Percentiles rank a stretch among this genome's conserved stretches.
These are phyloP conservation scores for Drosophila varians DNA, from an alignment of 1,140 invertebrate genomes.

Conservation along the genomic window DNA sequence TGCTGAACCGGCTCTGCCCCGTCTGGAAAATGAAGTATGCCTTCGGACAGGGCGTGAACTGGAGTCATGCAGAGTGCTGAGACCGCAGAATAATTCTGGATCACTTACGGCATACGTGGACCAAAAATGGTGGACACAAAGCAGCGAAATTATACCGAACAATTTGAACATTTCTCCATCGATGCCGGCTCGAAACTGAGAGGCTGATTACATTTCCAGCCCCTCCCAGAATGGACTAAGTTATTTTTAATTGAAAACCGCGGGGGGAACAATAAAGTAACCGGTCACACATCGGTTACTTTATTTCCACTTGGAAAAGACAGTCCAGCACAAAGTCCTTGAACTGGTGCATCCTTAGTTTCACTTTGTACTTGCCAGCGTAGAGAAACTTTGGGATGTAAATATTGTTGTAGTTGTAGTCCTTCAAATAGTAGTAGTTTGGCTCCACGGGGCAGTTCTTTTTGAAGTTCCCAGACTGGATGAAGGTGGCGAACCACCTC, in stretches of 20 bases:
- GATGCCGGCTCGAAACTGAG: slow-evolving; percentile 19
- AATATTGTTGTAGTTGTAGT: slow-evolving; percentile 40
- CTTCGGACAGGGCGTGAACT: no score
- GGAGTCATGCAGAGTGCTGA: no score
- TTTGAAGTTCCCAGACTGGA: slow-evolving; percentile 36
- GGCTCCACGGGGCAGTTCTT: slow-evolving; percentile 33
- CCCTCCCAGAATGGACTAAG: slow-evolving; percentile 14
- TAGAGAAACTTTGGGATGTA: slow-evolving; percentile 43
- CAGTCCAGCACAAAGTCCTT: slow-evolving; percentile 40
- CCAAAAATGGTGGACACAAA: slow-evolving; percentile 1
- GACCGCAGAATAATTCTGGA: not conserved
- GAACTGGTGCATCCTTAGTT: slow-evolving; percentile 23
- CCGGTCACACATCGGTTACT: slow-evolving; percentile 13
- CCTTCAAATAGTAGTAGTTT: slow-evolving; percentile 28
- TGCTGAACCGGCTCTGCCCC: slow-evolving; percentile 33
- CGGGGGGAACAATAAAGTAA: not conserved
- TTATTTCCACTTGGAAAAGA: slow-evolving; percentile 34
- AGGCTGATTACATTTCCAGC: not conserved
- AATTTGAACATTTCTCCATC: slow-evolving; percentile 28
- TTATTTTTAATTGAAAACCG: slow-evolving; percentile 20
- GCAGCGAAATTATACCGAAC: slow-evolving; percentile 1
- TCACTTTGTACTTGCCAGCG: slow-evolving; percentile 28
- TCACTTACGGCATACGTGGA: slow-evolving; percentile 40
- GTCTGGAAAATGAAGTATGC: slow-evolving; percentile 43
- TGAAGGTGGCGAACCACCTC: slow-evolving; percentile 36